These are phyloP conservation scores for Phallusia fumigata DNA, from an alignment of 23 tunicate species.

Conservation along the genomic window DNA sequence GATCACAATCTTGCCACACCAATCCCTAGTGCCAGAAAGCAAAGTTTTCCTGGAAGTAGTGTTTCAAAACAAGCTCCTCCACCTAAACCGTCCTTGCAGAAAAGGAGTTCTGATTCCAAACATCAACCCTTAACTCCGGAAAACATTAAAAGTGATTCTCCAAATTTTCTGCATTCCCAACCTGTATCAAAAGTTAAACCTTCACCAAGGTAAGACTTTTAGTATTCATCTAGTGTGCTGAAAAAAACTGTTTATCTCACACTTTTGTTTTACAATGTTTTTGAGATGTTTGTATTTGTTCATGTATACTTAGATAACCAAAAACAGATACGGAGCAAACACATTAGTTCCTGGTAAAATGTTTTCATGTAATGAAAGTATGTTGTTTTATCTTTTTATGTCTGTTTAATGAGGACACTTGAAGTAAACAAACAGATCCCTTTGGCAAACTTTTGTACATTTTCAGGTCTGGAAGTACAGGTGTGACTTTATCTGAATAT, in stretches of 20 bases:
- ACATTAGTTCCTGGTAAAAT: neutral
- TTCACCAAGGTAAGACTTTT: neutral
- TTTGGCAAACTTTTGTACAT: too few species aligned
- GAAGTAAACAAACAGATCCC: too few species aligned
- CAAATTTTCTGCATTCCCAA: neutral
- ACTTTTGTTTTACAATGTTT: neutral
- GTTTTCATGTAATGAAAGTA: too few species aligned
- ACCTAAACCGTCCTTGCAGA: neutral
- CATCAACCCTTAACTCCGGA: neutral
- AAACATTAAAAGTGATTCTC: neutral
- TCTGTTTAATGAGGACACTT: too few species aligned
- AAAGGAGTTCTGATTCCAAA: neutral
- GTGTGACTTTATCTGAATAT: neutral
- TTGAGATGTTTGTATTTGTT: neutral
- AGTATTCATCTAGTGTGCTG: neutral
- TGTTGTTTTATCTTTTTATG: too few species aligned
- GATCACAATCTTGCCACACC: neutral
- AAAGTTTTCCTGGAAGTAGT: neutral
- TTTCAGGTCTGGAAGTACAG: neutral
- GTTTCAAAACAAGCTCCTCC: slow-evolving; percentile 3
- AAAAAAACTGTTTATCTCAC: neutral
- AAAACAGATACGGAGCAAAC: neutral
- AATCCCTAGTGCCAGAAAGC: neutral
- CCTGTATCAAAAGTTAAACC: neutral
- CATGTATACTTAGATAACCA: neutral